Evolutionary conservation across 2,888 invertebrate genomes (phyloP).

Genomic region (Anarsia innoxiella): DNA sequence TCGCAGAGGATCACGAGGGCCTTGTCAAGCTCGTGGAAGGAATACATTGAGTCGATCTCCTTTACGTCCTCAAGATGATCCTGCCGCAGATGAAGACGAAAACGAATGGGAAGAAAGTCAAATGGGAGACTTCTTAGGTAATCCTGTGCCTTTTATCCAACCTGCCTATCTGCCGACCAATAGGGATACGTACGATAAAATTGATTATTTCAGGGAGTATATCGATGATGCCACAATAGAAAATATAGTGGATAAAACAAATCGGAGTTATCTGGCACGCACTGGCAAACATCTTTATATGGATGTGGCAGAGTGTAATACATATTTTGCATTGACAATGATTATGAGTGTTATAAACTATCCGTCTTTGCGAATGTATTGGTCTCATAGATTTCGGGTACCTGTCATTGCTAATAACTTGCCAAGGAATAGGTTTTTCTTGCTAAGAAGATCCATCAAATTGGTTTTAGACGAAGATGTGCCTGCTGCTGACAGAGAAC

Average conservation of each 20-base stretch:
- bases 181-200: background rate
- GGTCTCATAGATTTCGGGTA: conserved; percentile 8
- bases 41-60: too few species aligned
- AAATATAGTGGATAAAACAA: background rate
- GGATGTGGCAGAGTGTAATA: background rate
- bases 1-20: background rate
- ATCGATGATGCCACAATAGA: background rate
- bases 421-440: conserved; percentile 9
- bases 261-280: background rate
- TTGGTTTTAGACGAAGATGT: conserved; percentile 12
- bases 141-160: background rate
- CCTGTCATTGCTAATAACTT: conserved; percentile 10
- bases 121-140: background rate
- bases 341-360: conserved; percentile 3
- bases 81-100: background rate
- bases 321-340: conserved; percentile 1
- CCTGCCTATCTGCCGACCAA: background rate
- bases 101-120: background rate
- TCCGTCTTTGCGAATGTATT: conserved; percentile 8
- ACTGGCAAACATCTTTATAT: background rate
- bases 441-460: conserved; percentile 9
- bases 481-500: background rate
- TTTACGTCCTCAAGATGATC: too few species aligned
- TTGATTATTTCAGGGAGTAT: background rate
- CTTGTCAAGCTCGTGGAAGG: background rate